Base-by-base conservation (phyloP, 2,113 vertebrate species). In the Cathartes aura region DNA sequence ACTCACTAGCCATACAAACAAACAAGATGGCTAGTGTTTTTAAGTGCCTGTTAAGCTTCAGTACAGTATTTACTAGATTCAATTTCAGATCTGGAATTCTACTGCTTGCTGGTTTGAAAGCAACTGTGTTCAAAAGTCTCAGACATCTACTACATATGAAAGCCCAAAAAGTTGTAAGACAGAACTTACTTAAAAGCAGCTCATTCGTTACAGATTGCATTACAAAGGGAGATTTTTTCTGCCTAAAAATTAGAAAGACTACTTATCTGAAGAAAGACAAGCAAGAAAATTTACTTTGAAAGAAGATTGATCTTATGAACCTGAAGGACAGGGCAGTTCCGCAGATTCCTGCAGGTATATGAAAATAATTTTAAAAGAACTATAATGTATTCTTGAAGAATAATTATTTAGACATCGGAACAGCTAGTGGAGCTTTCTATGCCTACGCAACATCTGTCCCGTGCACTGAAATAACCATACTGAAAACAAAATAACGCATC, bases 371-470 rank as follows among this genome's bases (percentile, higher is more conserved):
- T 91, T 36, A 68, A 47, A 70, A 82, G 38, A 85, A 80, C 23
- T 64, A 74, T 32, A 86, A 48, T 34, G 26, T 26, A 70, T 40
- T 87, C 68, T 23, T 75, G 26, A 83, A 91, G 27, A 74, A 47
- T 91, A 96, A 93, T 84, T 85, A 50, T 24, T 36, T 36, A 58
- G 50, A 81, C 71, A 67, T 66, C 26, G 30, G 48, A 87, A 72
- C 67, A 87, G 82, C 32, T 78, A 90, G 62, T 73, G 32, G 53
- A 91, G 48, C 26, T 82, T 87, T 63, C 63, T 93, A 24, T 88
- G 48, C 58, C 78, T 93, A 76, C 62, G 80, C 56, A 96, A 86
- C 56, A 93, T 68, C 59, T 92, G 71, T 56, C 72, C 66, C 47
- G 62, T 73, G 58, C 43, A 56, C 56, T 64, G 59, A 87, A 94